Evolutionary conservation across 2,888 invertebrate genomes (phyloP), one percentile per base, ranked within the genome.

Genomic region (Standfussiana lucernea): DNA sequence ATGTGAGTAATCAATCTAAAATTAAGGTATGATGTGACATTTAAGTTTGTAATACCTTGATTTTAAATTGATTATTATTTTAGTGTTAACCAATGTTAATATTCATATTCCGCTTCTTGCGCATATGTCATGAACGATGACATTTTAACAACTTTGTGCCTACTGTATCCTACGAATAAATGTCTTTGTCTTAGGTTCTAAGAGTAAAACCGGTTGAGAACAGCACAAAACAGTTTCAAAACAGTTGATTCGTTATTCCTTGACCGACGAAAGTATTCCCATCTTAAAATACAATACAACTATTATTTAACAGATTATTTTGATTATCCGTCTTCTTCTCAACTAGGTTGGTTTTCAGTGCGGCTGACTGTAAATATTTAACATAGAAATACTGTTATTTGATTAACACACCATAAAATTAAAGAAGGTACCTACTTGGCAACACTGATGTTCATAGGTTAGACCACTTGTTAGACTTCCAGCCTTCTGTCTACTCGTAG

Each of bases 381-480:
- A 24, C 72, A 32, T 40, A 40, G 15, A 73, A 40, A 53, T 53
- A 74, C n/a, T n/a, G 32, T 35, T 21, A 53, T 40, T 73, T 32
- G 13, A 42, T 53, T 73, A 21, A 45, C 24, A 0, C 2, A 42
- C 10, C 18, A 24, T 50, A 32, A n/a, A n/a, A 59, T 59, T 18
- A 32, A 61, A 18, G 7, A 7, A 53, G n/a, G 5, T 53, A 32
- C 32, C 8, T 59, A 18, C 13, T 28, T 11, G 18, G 13, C 10
- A 45, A 24, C 10, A 35, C 21, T 15, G 28, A 10, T 18, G n/a
- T 28, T 47, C 45, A 47, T 47, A 40, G 2, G 24, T 24, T n/a
- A 61, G 24, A 40, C 7, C 40, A 37, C 35, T 45, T 75, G 35
- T 75, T 37, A 37, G 32, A 77, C 18, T 47, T 40, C 45, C 47